Evolutionary conservation across 1,140 invertebrate species (phyloP), one percentile per base, ranked within the genome.

Genomic region (Calephelis virginiensis): DNA sequence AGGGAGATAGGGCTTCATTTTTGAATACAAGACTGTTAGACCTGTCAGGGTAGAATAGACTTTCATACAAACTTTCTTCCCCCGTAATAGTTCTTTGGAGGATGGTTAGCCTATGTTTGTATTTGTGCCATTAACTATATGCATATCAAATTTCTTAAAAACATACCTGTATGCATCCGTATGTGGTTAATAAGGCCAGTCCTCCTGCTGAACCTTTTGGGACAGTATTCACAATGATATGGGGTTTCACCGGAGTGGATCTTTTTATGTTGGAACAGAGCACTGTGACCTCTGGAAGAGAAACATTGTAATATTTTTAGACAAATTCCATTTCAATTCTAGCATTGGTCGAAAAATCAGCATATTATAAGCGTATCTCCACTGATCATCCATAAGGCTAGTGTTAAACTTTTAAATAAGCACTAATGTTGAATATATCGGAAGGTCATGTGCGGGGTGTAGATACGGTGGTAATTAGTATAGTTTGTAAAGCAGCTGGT

Each of bases 161-260:
- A 95, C 85, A 96, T 94, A 83, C 96, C 95, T 5, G 93, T 94
- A 75, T 94, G 94, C 76, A 94, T 94, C 7, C 93, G 83, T 67
- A 96, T 90, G 88, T 97, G 96, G 81, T 96, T 95, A 70, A 95
- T 95, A 37, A 97, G 92, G 69, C 96, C 95, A 73, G 96, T 95
- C 78, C 96, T 96, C 50, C 95, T 88, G 10, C 95, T 96, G 85
- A 97, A 97, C 13, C 95, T 95, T 75, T 96, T 96, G 63, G 95
- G 94, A 81, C 96, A 97, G 78, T 95, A 96, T 70, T 95, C 94
- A 84, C 96, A 97, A 64, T 95, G 93, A 83, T 96, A 96, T 0
- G 95, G 95, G 14, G 95, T 96, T 82, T 97, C 96, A 1, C 96
- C 95, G n/a, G 93, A 94, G 75, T 93, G 92, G 0, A 88, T 69